Evolutionary conservation across 2,888 invertebrate species (phyloP), one percentile per base, ranked within the genome.

Genomic region (Cyaniris semiargus): DNA sequence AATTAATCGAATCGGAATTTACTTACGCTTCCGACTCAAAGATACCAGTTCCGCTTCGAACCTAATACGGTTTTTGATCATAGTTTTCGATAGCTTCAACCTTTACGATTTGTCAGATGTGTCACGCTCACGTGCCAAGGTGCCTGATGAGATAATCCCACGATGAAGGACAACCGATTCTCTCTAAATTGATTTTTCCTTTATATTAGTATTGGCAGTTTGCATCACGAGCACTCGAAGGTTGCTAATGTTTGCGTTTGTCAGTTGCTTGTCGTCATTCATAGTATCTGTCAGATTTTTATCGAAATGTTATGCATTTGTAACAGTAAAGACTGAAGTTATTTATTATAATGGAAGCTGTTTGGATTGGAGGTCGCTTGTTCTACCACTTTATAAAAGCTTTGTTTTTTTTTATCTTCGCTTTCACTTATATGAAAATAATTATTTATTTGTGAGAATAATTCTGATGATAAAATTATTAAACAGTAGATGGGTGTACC

Each of bases 21-120:
- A 81, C 82, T 85, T 83, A 82, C 84, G 84, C 86, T 85, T 86
- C 83, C 82, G 79, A 80, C 84, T 85, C 78, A 79, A 77, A 78
- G 78, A 83, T 81, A 82, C 44, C 82, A 85, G 83, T 89, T 89
- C 89, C 88, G 88, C 83, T 84, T 83, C 80, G 79, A 78, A 78
- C 80, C 79, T 78, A 80, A 81, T 79, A 79, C 31, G 76, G 75
- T 76, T 79, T 72, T 77, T 77, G 70, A 76, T 76, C 58, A 76
- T 76, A 71, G 76, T 70, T 53, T 15, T 53, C 48, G 48, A 31
- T 66, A 66, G 23, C 23, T 44, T 3, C 70, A 70, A 53, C 53
- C 27, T 75, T 75, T 58, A 48, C 70, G 75, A 70, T 60, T 58
- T 44, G 76, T 66, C 66, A 77, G 75, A 70, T 48, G 48, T 71